Evolutionary conservation across 2,888 invertebrate genomes (phyloP).

Genomic region (Luffia ferchaultella): DNA sequence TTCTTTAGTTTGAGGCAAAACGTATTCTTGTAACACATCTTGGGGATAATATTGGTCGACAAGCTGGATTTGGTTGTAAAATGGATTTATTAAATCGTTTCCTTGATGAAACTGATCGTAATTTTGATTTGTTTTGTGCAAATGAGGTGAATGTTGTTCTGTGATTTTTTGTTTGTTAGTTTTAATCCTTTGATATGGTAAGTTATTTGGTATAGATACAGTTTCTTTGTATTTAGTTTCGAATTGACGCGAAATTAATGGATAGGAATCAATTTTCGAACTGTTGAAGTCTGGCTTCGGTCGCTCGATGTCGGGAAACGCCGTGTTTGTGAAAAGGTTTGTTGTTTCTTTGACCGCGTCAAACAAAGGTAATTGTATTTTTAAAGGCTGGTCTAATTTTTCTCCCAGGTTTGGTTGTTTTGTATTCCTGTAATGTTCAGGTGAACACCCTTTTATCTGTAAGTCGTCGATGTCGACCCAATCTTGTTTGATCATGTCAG

Average conservation of each 20-base stretch:
- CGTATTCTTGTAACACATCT: background rate
- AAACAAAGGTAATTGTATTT: slow-evolving; percentile 9
- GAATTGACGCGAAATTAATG: background rate
- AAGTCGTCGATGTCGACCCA: slow-evolving; percentile 47
- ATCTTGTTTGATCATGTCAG: slow-evolving; percentile 83
- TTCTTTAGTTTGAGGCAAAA: background rate
- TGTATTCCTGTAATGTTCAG: background rate
- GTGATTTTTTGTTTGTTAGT: background rate
- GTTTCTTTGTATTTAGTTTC: background rate
- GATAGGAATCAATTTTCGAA: background rate
- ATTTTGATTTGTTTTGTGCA: background rate
- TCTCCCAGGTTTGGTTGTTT: slow-evolving; percentile 20
- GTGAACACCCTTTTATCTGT: slow-evolving; percentile 1
- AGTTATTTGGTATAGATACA: too few species aligned
- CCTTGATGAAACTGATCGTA: background rate
- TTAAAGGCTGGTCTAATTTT: slow-evolving; percentile 19
- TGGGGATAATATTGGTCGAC: background rate
- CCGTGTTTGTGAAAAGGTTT: slow-evolving; percentile 30
- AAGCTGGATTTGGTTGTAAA: background rate
- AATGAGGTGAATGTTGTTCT: background rate
- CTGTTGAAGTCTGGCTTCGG: background rate
- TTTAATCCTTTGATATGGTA: too few species aligned
- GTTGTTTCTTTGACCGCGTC: slow-evolving; percentile 41
- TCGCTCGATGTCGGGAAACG: slow-evolving; percentile 10
- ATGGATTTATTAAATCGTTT: background rate